Conservation (phyloP, 2,113 vertebrate species). For the Prolemur simus region DNA sequence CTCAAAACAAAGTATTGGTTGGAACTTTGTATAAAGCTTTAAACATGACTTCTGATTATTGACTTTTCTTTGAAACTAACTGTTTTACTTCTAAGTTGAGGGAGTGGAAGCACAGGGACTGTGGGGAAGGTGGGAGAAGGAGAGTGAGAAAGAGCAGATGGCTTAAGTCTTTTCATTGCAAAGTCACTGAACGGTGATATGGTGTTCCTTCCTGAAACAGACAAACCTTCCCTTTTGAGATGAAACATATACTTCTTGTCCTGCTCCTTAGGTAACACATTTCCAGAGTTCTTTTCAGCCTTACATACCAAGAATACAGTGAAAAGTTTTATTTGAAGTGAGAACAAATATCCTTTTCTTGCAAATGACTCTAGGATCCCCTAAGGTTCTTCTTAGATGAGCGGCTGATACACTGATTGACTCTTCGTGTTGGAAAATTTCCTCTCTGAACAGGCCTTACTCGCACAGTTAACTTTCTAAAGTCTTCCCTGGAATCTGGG, state of each 20-base stretch:
- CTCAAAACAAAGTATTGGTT: neutral
- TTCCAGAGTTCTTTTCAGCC: slow-evolving; percentile 24
- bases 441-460: slow-evolving; percentile 72
- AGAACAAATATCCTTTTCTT: slow-evolving; percentile 74
- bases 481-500: slow-evolving; percentile 82
- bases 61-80: neutral
- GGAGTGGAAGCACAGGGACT: neutral
- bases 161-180: neutral
- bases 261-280: neutral
- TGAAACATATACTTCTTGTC: accelerated
- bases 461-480: slow-evolving; percentile 82
- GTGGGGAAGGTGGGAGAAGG: neutral
- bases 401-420: slow-evolving; percentile 66
- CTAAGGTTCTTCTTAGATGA: slow-evolving; percentile 66
- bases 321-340: slow-evolving; percentile 47
- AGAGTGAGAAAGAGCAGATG: neutral
- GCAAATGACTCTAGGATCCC: slow-evolving; percentile 60
- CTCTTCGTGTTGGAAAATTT: slow-evolving; percentile 78
- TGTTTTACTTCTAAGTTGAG: neutral
- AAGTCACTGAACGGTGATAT: neutral
- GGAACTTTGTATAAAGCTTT: neutral
- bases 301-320: slow-evolving; percentile 20
- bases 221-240: neutral
- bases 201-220: neutral
- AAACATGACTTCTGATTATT: neutral